Base-by-base conservation (phyloP, 2,888 invertebrate genomes). In the Sinopyrophorus schimmeli region DNA sequence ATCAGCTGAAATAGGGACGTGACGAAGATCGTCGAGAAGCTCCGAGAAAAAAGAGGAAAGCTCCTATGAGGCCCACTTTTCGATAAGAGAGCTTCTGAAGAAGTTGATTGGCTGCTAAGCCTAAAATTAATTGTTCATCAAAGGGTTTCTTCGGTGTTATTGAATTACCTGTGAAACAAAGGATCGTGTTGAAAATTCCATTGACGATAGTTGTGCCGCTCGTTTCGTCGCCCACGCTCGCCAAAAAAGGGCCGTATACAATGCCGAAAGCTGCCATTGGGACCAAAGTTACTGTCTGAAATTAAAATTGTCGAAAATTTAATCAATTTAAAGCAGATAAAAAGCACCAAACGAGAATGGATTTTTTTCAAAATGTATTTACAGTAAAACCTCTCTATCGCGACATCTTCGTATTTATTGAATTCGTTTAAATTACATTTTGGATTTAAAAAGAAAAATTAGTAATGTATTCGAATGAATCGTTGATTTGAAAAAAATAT, bases 181-280 rank as follows among this genome's bases (percentile, higher is more conserved):
- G 74, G 10, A 80, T 80, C 43, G 82, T 79, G 66, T 82, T 83
- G 57, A 86, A 86, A 1, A 86, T 77, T 12, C 86, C 84, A 61
- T 84, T 87, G 3, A 86, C 80, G 12, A 87, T 69, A 0, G 89
- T 84, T 6, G 84, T 76, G 0, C 84, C 86, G 47, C 84, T 83
- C 0, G 87, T 86, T 59, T 82, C 83, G 32, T 82, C 83, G 15
- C 84, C 86, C 10, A 80, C 72, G 16, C 77, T 77, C 46, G 79
- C 74, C 41, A 89, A 77, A 63, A 88, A 87, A 40, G 83, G 80
- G 15, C 85, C 83, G 62, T 83, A 89, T 30, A 88, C 69, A 35
- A 88, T 77, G 0, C 84, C 84, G 58, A 87, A 87, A 0, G 84
- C 85, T 10, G 84, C 79, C 18, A 82, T 75, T 0, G 86, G 84